Evolutionary conservation across 2,113 vertebrate genomes (phyloP), one percentile per base, ranked within the genome.

Genomic region (Passer domesticus): DNA sequence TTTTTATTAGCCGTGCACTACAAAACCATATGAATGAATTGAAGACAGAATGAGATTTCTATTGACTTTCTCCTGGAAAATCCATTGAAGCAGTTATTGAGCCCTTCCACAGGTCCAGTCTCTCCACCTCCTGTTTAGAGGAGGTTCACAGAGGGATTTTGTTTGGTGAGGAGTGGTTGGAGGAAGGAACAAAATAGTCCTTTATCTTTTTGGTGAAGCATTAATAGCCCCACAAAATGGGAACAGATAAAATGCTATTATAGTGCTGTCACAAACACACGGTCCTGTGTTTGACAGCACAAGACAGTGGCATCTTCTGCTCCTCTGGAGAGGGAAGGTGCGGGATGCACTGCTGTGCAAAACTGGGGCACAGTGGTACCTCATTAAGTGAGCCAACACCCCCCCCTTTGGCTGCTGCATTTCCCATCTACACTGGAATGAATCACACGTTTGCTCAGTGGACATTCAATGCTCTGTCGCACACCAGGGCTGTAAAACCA

Each of bases 211-310:
- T 46, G 39, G 8, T 50, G 11, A 72, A 69, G 35, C 35, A 62
- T 53, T 64, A 59, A 87, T 30, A 93, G 49, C 31, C 41, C 2
- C 15, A 15, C 7, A 4, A 76, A 76, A 60, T 11, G 56, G 12
- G 30, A 22, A 53, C 28, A 83, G 90, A 59, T 25, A 77, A 60
- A 55, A 35, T 11, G 4, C 39, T 30, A 31, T 83, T 89, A 10
- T 93, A 27, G 30, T 25, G 56, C 79, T 93, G 77, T 94, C 95
- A 95, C 58, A 74, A 85, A 77, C 90, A 90, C 5, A 59, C 5
- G 80, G 68, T 31, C 9, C 24, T 89, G 33, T 60, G 83, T 66
- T 49, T 82, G 72, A 50, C 47, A 82, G 39, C 76, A 58, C 3
- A 19, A 85, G 55, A 52, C 56, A 76, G 35, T 50, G 80, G 24